Conservation (phyloP, 2,888 invertebrate genomes). For the Anthrax anthrax region DNA sequence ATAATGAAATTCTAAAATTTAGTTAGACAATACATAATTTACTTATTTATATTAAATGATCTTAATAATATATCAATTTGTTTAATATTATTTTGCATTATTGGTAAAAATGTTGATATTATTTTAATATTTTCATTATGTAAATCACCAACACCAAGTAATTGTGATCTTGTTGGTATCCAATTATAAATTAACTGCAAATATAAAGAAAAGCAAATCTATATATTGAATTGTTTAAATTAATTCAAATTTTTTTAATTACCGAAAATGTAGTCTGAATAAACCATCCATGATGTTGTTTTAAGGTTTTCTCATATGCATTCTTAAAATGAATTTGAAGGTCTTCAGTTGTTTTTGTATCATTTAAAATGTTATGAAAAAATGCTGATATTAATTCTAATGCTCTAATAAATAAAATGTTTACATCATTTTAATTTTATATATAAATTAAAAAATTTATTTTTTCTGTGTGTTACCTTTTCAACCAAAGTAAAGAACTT, state of each 20-base stretch:
- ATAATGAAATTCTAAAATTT: too few relatives aligned
- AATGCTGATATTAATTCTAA: slow-evolving; percentile 30
- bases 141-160: slow-evolving; percentile 35
- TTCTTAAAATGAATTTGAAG: slow-evolving; percentile 46
- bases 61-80: slow-evolving; percentile 44
- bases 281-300: slow-evolving; percentile 62
- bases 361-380: slow-evolving; percentile 29
- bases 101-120: slow-evolving; percentile 36
- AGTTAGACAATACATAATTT: too few relatives aligned
- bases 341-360: slow-evolving; percentile 34
- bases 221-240: neutral
- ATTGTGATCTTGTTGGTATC: slow-evolving; percentile 45
- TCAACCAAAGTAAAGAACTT: slow-evolving; percentile 59
- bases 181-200: slow-evolving; percentile 48
- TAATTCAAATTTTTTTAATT: slow-evolving; percentile 28
- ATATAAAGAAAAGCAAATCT: neutral
- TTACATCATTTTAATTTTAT: too few relatives aligned
- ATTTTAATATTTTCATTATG: slow-evolving; percentile 32
- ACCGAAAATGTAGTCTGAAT: slow-evolving; percentile 60
- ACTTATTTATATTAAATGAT: slow-evolving; percentile 40
- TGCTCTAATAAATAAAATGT: slow-evolving; percentile 16
- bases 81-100: slow-evolving; percentile 43
- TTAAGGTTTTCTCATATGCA: slow-evolving; percentile 56
- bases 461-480: slow-evolving; percentile 39
- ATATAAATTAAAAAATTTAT: neutral